Conservation (phyloP, 2,113 vertebrate genomes). For the Bungarus multicinctus region DNA sequence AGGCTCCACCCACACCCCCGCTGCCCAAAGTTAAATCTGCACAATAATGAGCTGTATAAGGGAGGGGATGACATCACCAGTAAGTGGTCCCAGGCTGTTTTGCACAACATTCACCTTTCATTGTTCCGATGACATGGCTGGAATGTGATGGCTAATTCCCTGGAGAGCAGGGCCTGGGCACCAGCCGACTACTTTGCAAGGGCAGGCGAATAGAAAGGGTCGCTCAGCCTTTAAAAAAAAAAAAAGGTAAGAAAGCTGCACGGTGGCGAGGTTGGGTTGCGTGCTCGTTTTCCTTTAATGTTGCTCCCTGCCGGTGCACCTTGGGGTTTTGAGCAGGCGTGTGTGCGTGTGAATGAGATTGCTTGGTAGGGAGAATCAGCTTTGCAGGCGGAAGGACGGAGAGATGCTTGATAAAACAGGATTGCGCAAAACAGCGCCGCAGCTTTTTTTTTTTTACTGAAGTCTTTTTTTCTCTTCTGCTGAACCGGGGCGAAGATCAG, state of each 20-base stretch:
- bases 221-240: constrained; percentile 35
- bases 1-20: constrained; percentile 66
- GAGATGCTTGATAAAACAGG: constrained; percentile 7
- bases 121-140: constrained; percentile 76
- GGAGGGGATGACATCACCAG: constrained; percentile 77
- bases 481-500: neutral
- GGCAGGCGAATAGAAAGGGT: neutral
- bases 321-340: neutral
- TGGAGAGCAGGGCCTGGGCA: constrained; percentile 52
- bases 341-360: constrained; percentile 14
- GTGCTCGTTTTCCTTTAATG: constrained; percentile 7
- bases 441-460: neutral
- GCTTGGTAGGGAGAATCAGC: constrained; percentile 34
- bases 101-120: constrained; percentile 80
- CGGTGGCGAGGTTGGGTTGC: neutral
- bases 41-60: constrained; percentile 74
- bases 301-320: neutral
- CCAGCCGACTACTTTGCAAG: constrained; percentile 24
- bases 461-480: neutral
- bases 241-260: constrained; percentile 69
- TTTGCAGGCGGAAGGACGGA: constrained; percentile 36
- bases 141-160: constrained; percentile 73
- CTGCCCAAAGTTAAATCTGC: constrained; percentile 69
- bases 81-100: constrained; percentile 68
- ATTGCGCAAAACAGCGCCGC: neutral